Base-by-base conservation (phyloP, 2,888 invertebrate species). In the Ophioninae sp. region DNA sequence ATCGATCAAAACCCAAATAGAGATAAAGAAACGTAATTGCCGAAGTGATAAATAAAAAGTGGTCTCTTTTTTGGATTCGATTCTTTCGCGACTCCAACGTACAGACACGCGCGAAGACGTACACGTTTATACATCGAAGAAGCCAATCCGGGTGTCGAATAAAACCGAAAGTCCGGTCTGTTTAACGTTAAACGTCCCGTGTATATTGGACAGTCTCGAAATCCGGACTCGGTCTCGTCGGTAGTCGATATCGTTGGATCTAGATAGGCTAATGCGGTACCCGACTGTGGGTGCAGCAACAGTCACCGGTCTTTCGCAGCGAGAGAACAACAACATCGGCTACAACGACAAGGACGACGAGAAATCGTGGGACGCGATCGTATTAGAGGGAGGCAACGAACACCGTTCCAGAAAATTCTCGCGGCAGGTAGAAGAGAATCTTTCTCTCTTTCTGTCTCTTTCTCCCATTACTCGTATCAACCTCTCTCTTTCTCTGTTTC, bases 211-310 rank as follows among this genome's bases (percentile, higher is more conserved):
- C 59, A 21, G 77, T 69, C 41, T 62, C 72, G 13, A 69, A 76
- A 80, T 73, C 62, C 69, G 65, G 56, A 62, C 64, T 70, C 59
- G 81, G 50, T 39, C 69, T 74, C 64, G 69, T 76, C 75, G 78
- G 81, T 78, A 83, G 78, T 81, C 83, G 79, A 84, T 84, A 84
- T 84, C 81, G 75, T 56, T 13, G 81, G 65, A 81, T 81, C 78
- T 81, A 81, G 83, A 84, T 84, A 81, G 78, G 83, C 81, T 79
- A 81, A 84, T 84, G 83, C 39, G 78, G 68, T 78, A 78, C 65
- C 74, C 68, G 56, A 50, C 59, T 65, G 59, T 81, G 81, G 81
- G 77, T 74, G 83, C 83, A 84, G 83, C 83, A 81, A 59, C 41
- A 76, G 76, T 74, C 72, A 78, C 69, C 41, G 61, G 62, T 79